A percentile compares a stretch with the other conserved stretches of the same genome.
phyloP scores from a whole-genome alignment of 2,888 invertebrate genomes.

The Allacma fusca region DNA sequence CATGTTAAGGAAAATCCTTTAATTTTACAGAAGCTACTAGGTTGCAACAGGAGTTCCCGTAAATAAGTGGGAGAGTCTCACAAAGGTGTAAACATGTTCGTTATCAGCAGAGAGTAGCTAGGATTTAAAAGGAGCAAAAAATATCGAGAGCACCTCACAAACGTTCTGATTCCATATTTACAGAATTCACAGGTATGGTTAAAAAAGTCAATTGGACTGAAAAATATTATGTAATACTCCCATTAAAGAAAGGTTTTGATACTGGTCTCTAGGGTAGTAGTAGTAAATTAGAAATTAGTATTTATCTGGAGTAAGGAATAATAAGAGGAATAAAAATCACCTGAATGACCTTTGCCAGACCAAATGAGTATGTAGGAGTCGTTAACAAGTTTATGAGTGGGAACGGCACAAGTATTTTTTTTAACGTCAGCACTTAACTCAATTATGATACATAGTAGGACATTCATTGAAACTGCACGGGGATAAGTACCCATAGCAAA shows the following conservation, averaged over 20 bases:
- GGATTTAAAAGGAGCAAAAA: no score
- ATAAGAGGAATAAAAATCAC: neutral
- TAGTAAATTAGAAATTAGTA: constrained; percentile 12
- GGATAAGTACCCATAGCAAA: neutral
- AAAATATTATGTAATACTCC: neutral
- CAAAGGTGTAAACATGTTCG: no score
- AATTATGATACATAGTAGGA: neutral
- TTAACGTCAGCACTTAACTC: neutral
- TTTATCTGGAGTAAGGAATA: constrained; percentile 5
- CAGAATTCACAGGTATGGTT: neutral
- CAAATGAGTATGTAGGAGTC: neutral
- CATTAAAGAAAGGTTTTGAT: neutral
- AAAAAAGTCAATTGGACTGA: neutral
- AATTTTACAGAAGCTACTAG: neutral
- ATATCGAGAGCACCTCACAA: no score
- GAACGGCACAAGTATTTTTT: constrained; percentile 10
- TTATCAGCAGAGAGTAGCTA: no score
- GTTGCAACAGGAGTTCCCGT: no score
- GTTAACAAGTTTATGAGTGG: neutral
- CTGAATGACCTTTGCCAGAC: neutral
- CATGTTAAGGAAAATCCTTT: neutral
- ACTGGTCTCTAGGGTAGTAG: neutral
- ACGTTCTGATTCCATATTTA: neutral
- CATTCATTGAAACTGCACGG: no score
- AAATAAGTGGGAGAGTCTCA: no score